Evolutionary conservation across 2,888 invertebrate species (phyloP), one percentile per base, ranked within the genome.

Genomic region (Hypena proboscidalis): DNA sequence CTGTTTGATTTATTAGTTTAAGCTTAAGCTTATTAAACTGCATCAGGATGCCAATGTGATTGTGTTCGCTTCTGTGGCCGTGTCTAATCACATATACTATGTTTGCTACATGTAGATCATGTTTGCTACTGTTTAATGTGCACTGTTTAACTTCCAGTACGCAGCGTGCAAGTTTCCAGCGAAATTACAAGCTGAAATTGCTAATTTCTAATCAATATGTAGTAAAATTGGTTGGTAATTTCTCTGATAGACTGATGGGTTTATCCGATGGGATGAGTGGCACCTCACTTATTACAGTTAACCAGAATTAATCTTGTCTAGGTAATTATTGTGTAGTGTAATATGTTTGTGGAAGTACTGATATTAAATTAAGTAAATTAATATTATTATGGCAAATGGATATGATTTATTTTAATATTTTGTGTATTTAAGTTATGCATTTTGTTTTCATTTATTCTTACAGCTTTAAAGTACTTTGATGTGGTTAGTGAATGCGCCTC

Each of bases 1-100:
- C 82, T 75, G 74, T 72, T 69, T 85, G 84, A 87, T 84, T 86
- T 86, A 87, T 81, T 81, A 82, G 75, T 64, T 74, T 72, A 77
- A 77, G 72, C 80, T 65, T 72, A 75, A 78, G 83, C 79, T 84
- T 85, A 84, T 84, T 83, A 83, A 81, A 83, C 79, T 71, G 66
- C 69, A 76, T 77, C 67, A 70, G 70, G 64, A 71, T 67, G 64
- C 67, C 73, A 70, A 80, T 79, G 76, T 70, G 81, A 79, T 79
- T 78, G 73, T 71, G 60, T 55, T 63, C 57, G 52, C 34, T 36
- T 47, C 27, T 33, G 49, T 30, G 32, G 46, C 21, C 36, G 42
- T 31, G 41, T 48, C 57, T 69, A 59, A 69, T 64, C 54, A 56
- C 30, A 44, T 38, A 35, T 33, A 38, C 9, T 38, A 32, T 25